A percentile compares a stretch with the other conserved stretches of the same genome.
phyloP scores from a whole-genome alignment of 1,140 invertebrate species.

The Drusus annulatus region DNA sequence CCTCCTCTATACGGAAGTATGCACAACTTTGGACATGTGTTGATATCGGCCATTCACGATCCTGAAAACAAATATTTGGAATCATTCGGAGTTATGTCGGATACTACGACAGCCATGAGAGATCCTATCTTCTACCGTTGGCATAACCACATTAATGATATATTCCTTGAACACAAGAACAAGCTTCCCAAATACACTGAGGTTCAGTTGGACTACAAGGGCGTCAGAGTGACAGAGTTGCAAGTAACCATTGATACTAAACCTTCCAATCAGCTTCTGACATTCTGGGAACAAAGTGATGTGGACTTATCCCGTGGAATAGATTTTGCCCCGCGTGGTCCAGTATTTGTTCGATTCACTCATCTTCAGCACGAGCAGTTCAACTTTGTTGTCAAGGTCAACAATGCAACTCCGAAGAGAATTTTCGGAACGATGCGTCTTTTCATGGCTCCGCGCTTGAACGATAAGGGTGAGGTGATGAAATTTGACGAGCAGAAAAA shows the following conservation, averaged over 20 bases:
- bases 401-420: constrained; percentile 69
- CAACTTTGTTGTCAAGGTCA: constrained; percentile 76
- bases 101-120: constrained; percentile 82
- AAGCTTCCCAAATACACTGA: constrained; percentile 76
- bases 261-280: constrained; percentile 73
- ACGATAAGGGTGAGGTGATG: constrained; percentile 78
- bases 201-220: constrained; percentile 72
- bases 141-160: constrained; percentile 85
- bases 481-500: constrained; percentile 77
- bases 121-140: constrained; percentile 90
- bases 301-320: constrained; percentile 82
- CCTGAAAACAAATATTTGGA: constrained; percentile 72
- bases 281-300: constrained; percentile 83
- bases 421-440: constrained; percentile 81
- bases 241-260: constrained; percentile 69
- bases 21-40: constrained; percentile 80
- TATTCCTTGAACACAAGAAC: constrained; percentile 84
- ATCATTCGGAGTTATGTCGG: constrained; percentile 77
- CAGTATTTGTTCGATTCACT: constrained; percentile 79
- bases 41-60: constrained; percentile 80
- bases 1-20: constrained; percentile 78
- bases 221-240: constrained; percentile 73
- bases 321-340: constrained; percentile 81
- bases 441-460: constrained; percentile 80
- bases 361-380: constrained; percentile 84